Evolutionary conservation across 2,797 vertebrate species (phyloP), one percentile per base, ranked within the genome.

Genomic region (Danio kyathit): DNA sequence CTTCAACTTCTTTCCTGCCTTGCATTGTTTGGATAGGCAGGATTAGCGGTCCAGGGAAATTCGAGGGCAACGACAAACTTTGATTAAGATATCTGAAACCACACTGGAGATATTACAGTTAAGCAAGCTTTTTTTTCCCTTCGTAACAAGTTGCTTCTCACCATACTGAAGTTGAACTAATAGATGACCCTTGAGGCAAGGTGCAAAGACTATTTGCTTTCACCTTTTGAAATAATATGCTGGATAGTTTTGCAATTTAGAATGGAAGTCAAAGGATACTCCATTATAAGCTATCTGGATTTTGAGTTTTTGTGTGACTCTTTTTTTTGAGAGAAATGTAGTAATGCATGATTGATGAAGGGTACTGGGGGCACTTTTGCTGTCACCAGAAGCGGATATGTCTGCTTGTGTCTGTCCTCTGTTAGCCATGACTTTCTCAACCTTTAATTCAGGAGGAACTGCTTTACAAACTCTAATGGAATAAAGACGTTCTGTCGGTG

Each of bases 361-460:
- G 44, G 46, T 59, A 61, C 6, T 29, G 13, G 59, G 38, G 56
- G 14, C 29, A 52, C 56, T 29, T 17, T 61, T 71, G 17, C 40
- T 63, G 57, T 79, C 67, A 44, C 29, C 44, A 21, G 57, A 43
- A 71, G 57, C 4, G 3, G 0, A 72, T 52, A 14, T 61, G 66
- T 79, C 17, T 79, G 44, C 9, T 41, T 14, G 38, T 71, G 40
- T 79, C 48, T 70, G 5, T 70, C 9, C 40, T 52, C 48, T 79
- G 67, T 72, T 79, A 63, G 40, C 38, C 13, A 17, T 79, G 48
- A 72, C 29, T 54, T 63, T 63, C 65, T 79, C 56, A 69, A 70
- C 71, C 81, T 79, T 74, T 61, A 79, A 73, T 64, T 56, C 70
- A 69, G 38, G 12, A 67, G 38, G 40, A 69, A 44, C 48, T 65